Evolutionary conservation across 37 sponge, comb jelly and placozoan genomes (phyloP).

Genomic region (Geodia barretti): DNA sequence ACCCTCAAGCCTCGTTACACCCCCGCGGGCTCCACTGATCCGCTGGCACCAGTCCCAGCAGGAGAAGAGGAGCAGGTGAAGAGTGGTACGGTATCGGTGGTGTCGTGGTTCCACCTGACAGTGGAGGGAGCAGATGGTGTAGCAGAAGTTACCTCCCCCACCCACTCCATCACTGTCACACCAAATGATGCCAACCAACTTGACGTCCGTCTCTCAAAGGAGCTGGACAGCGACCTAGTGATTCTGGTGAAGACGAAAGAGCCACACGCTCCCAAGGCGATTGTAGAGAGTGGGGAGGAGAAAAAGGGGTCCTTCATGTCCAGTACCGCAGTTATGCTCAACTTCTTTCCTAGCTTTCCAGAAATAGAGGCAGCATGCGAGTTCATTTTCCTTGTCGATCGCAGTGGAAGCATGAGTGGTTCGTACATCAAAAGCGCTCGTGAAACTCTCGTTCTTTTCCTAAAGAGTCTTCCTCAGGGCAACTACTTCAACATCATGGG

Average conservation of each 20-base stretch:
- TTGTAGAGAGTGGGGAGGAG: constrained; percentile 41
- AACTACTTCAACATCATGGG: constrained; percentile 76
- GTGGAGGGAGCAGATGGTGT: constrained; percentile 25
- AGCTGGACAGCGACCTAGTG: constrained; percentile 30
- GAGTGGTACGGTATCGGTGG: constrained; percentile 12
- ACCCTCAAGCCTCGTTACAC: constrained; percentile 55
- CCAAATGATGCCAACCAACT: not conserved
- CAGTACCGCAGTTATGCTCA: constrained; percentile 43
- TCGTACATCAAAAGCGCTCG: constrained; percentile 38
- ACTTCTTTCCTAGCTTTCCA: constrained; percentile 46
- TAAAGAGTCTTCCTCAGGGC: constrained; percentile 63
- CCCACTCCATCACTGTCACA: constrained; percentile 28
- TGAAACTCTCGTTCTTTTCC: constrained; percentile 57
- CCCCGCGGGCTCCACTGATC: constrained; percentile 25
- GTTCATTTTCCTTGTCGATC: constrained; percentile 74
- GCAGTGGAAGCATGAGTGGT: constrained; percentile 78
- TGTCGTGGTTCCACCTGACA: constrained; percentile 38
- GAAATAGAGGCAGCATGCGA: constrained; percentile 40
- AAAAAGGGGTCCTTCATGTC: constrained; percentile 11
- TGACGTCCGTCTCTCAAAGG: constrained; percentile 28
- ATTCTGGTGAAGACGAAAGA: constrained; percentile 33
- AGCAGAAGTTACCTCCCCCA: constrained; percentile 40
- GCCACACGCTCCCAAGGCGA: constrained; percentile 39
- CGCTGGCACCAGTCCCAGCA: constrained; percentile 10
- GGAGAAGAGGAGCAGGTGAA: constrained; percentile 21